Conservation (phyloP, 2,797 vertebrate genomes). For the Cygnus olor region DNA sequence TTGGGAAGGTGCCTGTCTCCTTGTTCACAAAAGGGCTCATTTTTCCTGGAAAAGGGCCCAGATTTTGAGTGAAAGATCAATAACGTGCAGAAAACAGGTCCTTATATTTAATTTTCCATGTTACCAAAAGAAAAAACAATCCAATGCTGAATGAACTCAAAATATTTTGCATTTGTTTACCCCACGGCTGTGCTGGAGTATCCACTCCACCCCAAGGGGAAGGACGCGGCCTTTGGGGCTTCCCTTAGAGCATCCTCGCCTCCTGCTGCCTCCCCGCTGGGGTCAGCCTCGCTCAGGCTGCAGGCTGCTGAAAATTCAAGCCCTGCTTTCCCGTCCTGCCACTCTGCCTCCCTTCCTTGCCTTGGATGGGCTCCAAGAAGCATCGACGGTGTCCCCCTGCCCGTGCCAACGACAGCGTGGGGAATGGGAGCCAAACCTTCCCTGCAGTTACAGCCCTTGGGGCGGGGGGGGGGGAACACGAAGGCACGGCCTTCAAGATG, state of each 20-base stretch:
- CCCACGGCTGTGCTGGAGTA: accelerated
- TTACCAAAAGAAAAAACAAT: constrained; percentile 26
- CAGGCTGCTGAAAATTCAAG: neutral
- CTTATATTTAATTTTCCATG: constrained; percentile 58
- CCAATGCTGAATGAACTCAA: constrained; percentile 35
- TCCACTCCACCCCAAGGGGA: neutral
- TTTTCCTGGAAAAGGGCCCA: constrained; percentile 71
- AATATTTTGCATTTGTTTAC: constrained; percentile 67
- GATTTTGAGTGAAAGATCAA: constrained; percentile 72
- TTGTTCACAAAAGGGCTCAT: constrained; percentile 69
- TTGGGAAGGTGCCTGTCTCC: constrained; percentile 65
- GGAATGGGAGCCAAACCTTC: neutral
- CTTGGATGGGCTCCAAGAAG: neutral
- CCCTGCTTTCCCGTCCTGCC: neutral
- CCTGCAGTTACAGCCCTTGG: neutral
- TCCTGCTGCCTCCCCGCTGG: neutral
- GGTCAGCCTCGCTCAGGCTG: neutral
- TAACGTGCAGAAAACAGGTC: constrained; percentile 14
- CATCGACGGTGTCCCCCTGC: neutral
- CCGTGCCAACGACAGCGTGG: neutral
- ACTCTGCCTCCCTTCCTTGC: neutral
- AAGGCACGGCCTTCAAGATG: constrained; percentile 29
- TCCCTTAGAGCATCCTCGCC: neutral
- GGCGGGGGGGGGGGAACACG: neutral
- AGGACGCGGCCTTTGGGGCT: neutral